Evolutionary conservation across 2,888 invertebrate genomes (phyloP).

Genomic region (Toxonevra muliebris): DNA sequence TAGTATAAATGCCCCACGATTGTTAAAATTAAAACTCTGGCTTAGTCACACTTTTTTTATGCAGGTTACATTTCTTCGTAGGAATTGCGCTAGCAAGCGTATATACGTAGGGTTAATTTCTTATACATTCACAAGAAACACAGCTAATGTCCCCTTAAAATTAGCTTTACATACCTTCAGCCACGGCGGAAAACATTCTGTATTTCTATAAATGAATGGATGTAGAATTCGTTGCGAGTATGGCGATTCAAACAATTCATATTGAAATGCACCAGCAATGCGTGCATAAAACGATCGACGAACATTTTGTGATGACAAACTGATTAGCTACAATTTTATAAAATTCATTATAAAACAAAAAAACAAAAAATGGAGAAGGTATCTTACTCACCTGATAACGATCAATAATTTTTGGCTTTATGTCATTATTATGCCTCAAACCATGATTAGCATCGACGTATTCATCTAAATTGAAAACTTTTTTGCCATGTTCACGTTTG

Average conservation of each 20-base stretch:
- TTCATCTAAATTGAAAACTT: constrained; percentile 70
- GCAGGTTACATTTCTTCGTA: no score
- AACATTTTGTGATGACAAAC: constrained; percentile 46
- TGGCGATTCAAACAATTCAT: constrained; percentile 73
- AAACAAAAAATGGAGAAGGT: background rate
- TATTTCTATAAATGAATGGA: constrained; percentile 84
- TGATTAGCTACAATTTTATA: constrained; percentile 47
- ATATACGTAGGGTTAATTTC: no score
- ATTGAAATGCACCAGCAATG: constrained; percentile 68
- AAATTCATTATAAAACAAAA: background rate
- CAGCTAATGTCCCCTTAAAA: no score
- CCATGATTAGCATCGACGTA: constrained; percentile 27
- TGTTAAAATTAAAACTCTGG: no score
- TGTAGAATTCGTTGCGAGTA: constrained; percentile 78
- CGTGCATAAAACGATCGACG: constrained; percentile 65
- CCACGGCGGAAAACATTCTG: constrained; percentile 74
- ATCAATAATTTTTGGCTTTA: constrained; percentile 55
- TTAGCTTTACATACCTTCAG: constrained; percentile 70
- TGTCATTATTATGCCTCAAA: constrained; percentile 26
- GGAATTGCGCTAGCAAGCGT: no score
- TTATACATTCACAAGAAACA: background rate
- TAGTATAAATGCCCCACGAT: no score
- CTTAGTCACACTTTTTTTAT: no score
- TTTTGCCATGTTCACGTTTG: constrained; percentile 69
- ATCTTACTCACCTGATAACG: constrained; percentile 53